phyloP scores from a whole-genome alignment of 2,113 vertebrate genomes.

The Engraulis encrasicolus region DNA sequence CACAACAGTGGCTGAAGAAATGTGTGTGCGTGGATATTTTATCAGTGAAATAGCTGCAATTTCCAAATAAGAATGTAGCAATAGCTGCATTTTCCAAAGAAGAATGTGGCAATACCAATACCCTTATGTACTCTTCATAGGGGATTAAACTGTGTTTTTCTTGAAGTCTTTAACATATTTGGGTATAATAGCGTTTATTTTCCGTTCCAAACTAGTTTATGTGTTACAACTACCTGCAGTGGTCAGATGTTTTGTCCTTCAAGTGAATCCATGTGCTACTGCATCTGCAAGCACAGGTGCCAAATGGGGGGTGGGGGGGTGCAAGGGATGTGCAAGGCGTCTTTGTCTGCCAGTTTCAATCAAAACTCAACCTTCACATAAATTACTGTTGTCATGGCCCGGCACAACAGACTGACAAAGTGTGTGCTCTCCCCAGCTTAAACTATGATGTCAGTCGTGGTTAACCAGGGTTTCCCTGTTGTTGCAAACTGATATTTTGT shows the following conservation, averaged over 20 bases:
- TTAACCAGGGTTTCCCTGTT: not conserved
- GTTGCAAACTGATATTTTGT: no score
- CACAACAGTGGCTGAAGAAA: not conserved
- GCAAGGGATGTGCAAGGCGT: no score
- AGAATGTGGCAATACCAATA: no score
- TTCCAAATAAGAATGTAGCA: constrained; percentile 33
- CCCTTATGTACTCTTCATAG: no score
- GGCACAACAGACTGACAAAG: not conserved
- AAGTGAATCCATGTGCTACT: not conserved
- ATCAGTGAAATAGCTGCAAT: constrained; percentile 55
- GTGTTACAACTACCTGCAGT: not conserved
- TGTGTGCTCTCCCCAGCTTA: not conserved
- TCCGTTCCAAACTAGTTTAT: not conserved
- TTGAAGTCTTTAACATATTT: not conserved
- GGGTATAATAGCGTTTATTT: not conserved
- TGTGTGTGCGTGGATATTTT: constrained; percentile 43
- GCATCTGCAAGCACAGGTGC: no score
- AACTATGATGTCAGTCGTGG: not conserved
- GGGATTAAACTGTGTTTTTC: no score
- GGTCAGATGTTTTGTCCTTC: not conserved
- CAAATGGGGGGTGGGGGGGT: no score
- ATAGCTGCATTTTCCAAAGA: no score
- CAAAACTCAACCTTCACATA: not conserved
- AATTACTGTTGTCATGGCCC: not conserved
- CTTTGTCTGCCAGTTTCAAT: no score